Evolutionary conservation across 1,140 invertebrate genomes (phyloP), one percentile per base, ranked within the genome.

Genomic region (Mercenaria mercenaria): DNA sequence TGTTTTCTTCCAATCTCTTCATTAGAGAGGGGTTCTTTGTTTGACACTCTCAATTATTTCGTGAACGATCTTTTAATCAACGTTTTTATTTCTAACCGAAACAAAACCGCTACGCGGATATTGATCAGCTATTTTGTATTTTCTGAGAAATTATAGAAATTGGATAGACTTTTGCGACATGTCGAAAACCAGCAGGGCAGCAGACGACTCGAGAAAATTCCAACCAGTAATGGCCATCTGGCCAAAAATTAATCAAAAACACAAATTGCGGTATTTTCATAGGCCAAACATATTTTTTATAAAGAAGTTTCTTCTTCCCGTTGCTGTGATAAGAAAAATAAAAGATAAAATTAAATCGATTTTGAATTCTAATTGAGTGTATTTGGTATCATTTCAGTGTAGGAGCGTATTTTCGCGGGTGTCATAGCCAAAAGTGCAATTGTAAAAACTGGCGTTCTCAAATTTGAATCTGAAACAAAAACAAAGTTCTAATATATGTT

Each of bases 161-260:
- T 69, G 61, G 81, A 83, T 67, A 83, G 64, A 69, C 41, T 83
- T 83, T 83, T 69, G 81, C 81, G 81, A 83, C 81, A 67, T 83
- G 81, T 61, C 81, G 59, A 50, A 83, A 83, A 83, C 61, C 81
- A 83, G 81, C 81, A 69, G 64, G 81, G 61, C 47, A 69, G 47
- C 81, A 83, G 81, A 67, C 64, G 81, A 83, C 41, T 11, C n/a
- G 37, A 37, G 61, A 83, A 83, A 83, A 83, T 83, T 69, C 61
- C 64, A 43, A 43, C 81, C 61, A 83, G 34, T 50, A 83, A 83
- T 69, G 81, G 32, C 81, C 81, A 83, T 83, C 81, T 83, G 81
- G 81, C 61, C 34, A 79, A 79, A 79, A 79, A 79, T 79, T 79
- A 79, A 79, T 79, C 76, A 79, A 79, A 79, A 79, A 79, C 32